A percentile compares a stretch with the other conserved stretches of the same genome.
Evolutionary conservation across 2,113 vertebrate genomes (phyloP).

Genomic region (Trematocara marginatum): DNA sequence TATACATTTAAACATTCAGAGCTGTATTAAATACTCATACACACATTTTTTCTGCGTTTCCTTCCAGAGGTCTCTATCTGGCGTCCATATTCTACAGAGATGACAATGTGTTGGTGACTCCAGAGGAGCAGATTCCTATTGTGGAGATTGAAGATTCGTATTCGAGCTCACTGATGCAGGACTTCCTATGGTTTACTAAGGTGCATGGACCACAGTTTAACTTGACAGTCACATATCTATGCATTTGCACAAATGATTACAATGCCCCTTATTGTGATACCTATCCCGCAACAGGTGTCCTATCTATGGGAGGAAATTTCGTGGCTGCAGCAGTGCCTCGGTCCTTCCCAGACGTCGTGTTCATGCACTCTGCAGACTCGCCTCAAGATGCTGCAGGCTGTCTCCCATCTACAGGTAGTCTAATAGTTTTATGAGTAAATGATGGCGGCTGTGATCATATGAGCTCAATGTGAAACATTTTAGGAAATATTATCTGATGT

Average conservation of each 20-base stretch:
- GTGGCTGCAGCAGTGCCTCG: conserved; percentile 85
- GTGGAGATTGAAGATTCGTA: conserved; percentile 88
- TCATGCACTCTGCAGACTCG: conserved; percentile 86
- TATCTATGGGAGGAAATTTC: conserved; percentile 88
- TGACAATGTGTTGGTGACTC: conserved; percentile 82
- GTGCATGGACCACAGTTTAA: conserved; percentile 42
- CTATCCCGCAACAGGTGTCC: conserved; percentile 72
- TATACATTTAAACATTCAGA: not conserved
- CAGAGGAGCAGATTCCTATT: conserved; percentile 87
- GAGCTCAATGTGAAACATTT: not conserved
- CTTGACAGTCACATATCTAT: not conserved
- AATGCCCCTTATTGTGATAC: not conserved
- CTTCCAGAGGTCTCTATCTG: conserved; percentile 81
- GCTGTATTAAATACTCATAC: not conserved
- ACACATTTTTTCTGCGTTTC: not conserved
- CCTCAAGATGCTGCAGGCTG: conserved; percentile 85
- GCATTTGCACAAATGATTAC: not conserved
- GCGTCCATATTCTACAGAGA: conserved; percentile 85
- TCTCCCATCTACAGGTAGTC: conserved; percentile 83
- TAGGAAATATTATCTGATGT: not conserved
- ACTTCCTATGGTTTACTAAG: conserved; percentile 92
- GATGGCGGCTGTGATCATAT: not conserved
- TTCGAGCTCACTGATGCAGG: conserved; percentile 85
- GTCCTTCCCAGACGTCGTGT: conserved; percentile 80
- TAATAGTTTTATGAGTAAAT: not conserved